Conservation (phyloP, 2,888 invertebrate genomes). For the Caenorhabditis sp. region DNA sequence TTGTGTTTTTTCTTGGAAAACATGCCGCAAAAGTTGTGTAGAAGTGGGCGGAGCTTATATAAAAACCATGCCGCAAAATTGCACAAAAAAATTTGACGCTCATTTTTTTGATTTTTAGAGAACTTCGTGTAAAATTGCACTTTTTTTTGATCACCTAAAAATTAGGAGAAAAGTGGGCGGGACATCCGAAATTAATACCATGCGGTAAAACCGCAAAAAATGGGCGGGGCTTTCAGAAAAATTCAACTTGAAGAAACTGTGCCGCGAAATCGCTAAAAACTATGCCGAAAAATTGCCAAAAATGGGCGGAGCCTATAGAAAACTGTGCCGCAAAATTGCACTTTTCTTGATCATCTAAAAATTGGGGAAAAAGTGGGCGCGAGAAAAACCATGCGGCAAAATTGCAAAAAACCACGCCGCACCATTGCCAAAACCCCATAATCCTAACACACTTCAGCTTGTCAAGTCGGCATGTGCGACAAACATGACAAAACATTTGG, state of each 20-base stretch:
- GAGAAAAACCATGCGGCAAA: neutral
- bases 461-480: slow-evolving; percentile 61
- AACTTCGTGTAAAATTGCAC: no score
- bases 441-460: slow-evolving; percentile 32
- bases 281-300: neutral
- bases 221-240: no score
- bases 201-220: no score
- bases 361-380: no score
- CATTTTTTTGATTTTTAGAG: neutral
- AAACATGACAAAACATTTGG: slow-evolving; percentile 61
- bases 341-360: no score
- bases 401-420: neutral
- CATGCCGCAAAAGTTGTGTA: no score
- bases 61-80: neutral
- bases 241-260: no score
- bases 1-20: no score
- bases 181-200: neutral
- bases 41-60: neutral
- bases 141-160: no score
- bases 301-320: no score
- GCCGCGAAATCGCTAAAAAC: no score
- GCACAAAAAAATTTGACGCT: neutral
- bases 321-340: neutral
- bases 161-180: neutral
- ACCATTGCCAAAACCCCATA: neutral